Evolutionary conservation across 1,140 invertebrate genomes (phyloP), one percentile per base, ranked within the genome.

Genomic region (Alviniconcha marisindica): DNA sequence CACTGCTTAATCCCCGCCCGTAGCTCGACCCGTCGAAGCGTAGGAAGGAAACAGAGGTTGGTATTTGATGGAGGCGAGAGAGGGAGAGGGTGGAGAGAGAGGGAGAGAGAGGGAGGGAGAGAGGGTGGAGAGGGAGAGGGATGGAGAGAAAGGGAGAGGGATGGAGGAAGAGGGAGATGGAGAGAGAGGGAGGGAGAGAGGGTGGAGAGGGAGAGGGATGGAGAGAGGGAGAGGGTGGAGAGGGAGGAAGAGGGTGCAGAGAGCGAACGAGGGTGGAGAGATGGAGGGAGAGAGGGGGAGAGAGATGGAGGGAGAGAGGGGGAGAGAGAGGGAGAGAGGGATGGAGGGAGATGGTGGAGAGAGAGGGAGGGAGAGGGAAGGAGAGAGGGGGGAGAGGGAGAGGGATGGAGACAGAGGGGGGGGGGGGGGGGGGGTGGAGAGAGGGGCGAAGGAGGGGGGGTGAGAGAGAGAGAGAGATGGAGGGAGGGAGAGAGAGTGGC

Each of bases 181-280:
- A n/a, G 31, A n/a, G 51, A 28, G 3, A 69, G 33, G 36, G 36
- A n/a, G n/a, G n/a, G n/a, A n/a, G n/a, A n/a, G n/a, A n/a, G n/a
- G n/a, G n/a, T n/a, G n/a, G n/a, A 54, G 42, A 31, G 42, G 33
- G 42, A 48, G 77, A 79, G 77, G 33, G 77, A 79, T 12, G 15
- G 24, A 79, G 77, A 56, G 77, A 2, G 28, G 33, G 77, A 79
- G 51, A 56, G 51, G 15, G 51, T n/a, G 31, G 51, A 28, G 3
- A 69, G 33, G 36, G 36, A 2, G 28, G 33, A 44, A 79, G 51
- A 56, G 51, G 15, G 51, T n/a, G 31, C 21, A 28, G 3, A 69
- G 33, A n/a, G n/a, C n/a, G n/a, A n/a, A n/a, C n/a, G n/a, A n/a
- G n/a, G n/a, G n/a, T n/a, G 36, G 36, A 28, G 51, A 44, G 36